Evolutionary conservation across 2,797 vertebrate genomes (phyloP).

Genomic region (Myotis myotis): DNA sequence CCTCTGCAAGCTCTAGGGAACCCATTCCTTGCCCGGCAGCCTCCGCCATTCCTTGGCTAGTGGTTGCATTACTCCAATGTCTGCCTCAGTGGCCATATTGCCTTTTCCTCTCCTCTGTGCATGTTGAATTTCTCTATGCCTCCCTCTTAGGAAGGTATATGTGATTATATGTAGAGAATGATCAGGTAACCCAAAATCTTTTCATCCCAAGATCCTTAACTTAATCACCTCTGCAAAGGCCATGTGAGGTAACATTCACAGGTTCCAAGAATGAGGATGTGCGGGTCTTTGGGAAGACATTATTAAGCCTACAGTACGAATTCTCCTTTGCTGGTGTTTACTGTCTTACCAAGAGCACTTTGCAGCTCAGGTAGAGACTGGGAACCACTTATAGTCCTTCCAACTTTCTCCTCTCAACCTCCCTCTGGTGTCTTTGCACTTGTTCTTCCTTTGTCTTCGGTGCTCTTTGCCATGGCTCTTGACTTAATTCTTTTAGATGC

Average conservation of each 20-base stretch:
- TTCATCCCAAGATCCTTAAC: background rate
- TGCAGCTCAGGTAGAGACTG: background rate
- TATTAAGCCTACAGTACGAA: background rate
- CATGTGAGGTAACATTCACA: background rate
- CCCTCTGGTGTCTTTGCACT: accelerated
- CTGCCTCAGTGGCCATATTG: background rate
- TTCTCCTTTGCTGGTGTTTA: background rate
- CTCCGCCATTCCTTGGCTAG: background rate
- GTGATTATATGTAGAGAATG: background rate
- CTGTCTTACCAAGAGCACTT: background rate
- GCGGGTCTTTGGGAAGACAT: background rate
- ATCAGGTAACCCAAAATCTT: background rate
- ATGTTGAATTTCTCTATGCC: background rate
- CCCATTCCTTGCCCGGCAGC: background rate
- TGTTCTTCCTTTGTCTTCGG: background rate
- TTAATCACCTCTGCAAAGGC: background rate
- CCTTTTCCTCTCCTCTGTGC: background rate
- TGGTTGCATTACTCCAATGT: background rate
- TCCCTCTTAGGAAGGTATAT: background rate
- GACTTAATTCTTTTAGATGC: background rate
- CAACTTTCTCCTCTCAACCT: background rate
- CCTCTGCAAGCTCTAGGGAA: background rate
- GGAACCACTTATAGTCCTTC: background rate
- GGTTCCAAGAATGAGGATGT: background rate
- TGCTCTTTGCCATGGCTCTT: background rate